Evolutionary conservation across 2,113 vertebrate genomes (phyloP), one percentile per base, ranked within the genome.

Genomic region (Pleuronectes platessa): DNA sequence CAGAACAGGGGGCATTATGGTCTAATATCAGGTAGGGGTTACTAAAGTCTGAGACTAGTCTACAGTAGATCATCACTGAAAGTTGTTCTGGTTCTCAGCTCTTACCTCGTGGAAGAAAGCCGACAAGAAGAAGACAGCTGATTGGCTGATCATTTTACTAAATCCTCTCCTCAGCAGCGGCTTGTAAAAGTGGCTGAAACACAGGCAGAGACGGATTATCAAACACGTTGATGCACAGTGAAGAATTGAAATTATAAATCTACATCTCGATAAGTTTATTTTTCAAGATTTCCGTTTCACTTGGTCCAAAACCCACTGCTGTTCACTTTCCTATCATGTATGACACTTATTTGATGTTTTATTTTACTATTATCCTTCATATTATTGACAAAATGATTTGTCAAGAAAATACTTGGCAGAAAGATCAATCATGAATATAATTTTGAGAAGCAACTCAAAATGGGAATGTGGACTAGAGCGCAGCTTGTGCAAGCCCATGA

Each of bases 31-130:
- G n/a, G 35, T n/a, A 62, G 21, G 47, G 62, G 15, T 18, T 18
- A 47, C 15, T 4, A 6, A 31, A 40, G 9, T 1, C 60, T 3
- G 15, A 15, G 37, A 64, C 64, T 35, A 7, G 18, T 31, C 14
- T 35, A 35, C 61, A 68, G 67, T 71, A 45, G 21, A 51, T 18
- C 68, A 67, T 6, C n/a, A 61, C 3, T 63, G 21, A 68, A 40
- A 61, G 61, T 5, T 3, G 24, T 61, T 9, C 61, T 13, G 0
- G 2, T 13, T 7, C 12, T 67, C 13, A 12, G 27, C 18, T 51
- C 94, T 92, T 68, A 97, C 97, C 96, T 98, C 97, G 0, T 98
- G 97, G 85, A 98, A 98, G 89, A 98, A 98, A 23, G 97, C 97
- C 0, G 97, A 97, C 6, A 93, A 85, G 23, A 98, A 90, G 92